Evolutionary conservation across 2,888 invertebrate genomes (phyloP), one percentile per base, ranked within the genome.

Genomic region (Zygothrica quintamaculata): DNA sequence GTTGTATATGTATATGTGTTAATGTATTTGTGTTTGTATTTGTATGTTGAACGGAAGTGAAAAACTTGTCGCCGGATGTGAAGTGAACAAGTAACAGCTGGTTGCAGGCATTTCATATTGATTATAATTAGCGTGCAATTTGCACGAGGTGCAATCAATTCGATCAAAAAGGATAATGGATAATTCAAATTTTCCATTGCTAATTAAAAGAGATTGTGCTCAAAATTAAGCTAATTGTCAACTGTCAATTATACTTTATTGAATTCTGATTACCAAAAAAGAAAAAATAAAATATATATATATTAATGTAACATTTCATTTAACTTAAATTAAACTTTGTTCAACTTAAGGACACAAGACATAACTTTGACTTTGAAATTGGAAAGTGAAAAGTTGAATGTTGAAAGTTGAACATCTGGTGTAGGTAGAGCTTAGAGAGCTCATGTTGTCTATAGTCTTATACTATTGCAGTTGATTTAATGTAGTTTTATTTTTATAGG

Each of bases 11-110:
- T 37, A 4, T 13, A n/a, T 18, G 25, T 15, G 8, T 11, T 3
- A 36, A 4, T 48, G 12, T 25, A 9, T 31, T 18, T 55, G 37
- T 16, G 18, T 31, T 7, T 18, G 12, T 37, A 26, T 18, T 25
- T 43, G 26, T 37, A 65, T 52, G 59, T 50, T 56, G 15, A 61
- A 50, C 78, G 75, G 77, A 76, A 70, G 70, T 66, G 51, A 53
- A 61, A 77, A 77, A 74, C 77, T 74, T 79, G 78, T 78, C 75
- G 79, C 68, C 78, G 84, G 79, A 78, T 76, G 58, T 70, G 65
- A 46, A 55, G 25, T 44, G 52, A 36, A 61, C 65, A 76, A 68
- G 65, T 68, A 78, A 37, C 75, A 74, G 64, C 61, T 74, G 62
- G 26, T 51, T 50, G 8, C 16, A 42, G 50, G 52, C 65, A 42